Base-by-base conservation (phyloP, 2,113 vertebrate genomes). In the Cephalopholis sonnerati region DNA sequence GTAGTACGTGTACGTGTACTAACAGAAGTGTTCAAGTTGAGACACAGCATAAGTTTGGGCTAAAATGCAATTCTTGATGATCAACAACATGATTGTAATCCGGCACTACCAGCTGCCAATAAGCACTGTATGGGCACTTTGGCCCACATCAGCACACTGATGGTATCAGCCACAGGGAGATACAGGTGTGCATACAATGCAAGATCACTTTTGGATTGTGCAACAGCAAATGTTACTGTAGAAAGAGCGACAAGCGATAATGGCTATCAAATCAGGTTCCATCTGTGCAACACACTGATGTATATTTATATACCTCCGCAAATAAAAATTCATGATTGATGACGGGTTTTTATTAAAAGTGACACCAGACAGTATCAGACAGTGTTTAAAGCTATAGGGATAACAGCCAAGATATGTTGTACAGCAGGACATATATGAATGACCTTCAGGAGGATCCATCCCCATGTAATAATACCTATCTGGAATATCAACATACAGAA, bases 381-480 rank as follows among this genome's bases (percentile, higher is more conserved):
- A 18, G 62, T 84, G 57, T 67, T 73, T 67, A 81, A 79, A 87
- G 72, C 44, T 46, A 13, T 3, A 54, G 16, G 39, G 62, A 81
- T 78, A 57, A 77, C 62, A 77, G 53, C 10, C 2, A 54, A 55
- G 48, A 77, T 72, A 36, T 64, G 24, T 57, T 64, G 32, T 41
- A 51, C 7, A 7, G 17, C 46, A 83, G 74, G 62, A 71, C 84
- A 77, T 72, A 85, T 63, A 79, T 62, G 72, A 75, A 61, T 86
- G 70, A 79, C 83, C 79, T 86, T 91, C 77, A 76, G 53, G 48
- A 24, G 62, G 61, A 86, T 82, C 58, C 46, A 61, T 75, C 77
- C 32, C 70, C 69, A 29, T 48, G 67, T 67, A 83, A 85, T 73
- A 77, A 84, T 17, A 81, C 84, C 25, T 77, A 65, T 85, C 84